These are phyloP conservation scores for Galerucella calmariensis DNA, from an alignment of 2,888 invertebrate species.

Conservation along the genomic window DNA sequence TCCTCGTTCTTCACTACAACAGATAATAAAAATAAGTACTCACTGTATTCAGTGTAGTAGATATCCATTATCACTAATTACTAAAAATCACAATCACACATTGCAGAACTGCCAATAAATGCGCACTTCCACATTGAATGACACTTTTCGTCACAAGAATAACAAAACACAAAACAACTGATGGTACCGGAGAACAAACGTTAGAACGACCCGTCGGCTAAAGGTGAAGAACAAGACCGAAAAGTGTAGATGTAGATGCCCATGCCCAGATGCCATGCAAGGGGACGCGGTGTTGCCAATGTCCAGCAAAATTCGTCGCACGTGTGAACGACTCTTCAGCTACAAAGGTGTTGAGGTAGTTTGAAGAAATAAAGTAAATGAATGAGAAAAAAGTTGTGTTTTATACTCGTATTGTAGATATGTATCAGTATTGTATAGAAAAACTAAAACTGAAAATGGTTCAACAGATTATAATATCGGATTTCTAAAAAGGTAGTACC, in stretches of 20 bases:
- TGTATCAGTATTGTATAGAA: too few species aligned
- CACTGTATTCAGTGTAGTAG: conserved; percentile 41
- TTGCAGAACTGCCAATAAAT: conserved; percentile 18
- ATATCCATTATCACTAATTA: conserved; percentile 43
- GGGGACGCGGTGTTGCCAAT: conserved; percentile 21
- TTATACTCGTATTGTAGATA: too few species aligned
- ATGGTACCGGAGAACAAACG: conserved; percentile 15
- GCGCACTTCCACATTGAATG: conserved; percentile 24
- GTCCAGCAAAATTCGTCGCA: conserved; percentile 1
- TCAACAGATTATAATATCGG: too few species aligned
- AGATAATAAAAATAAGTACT: conserved; percentile 35
- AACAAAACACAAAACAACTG: conserved; percentile 33
- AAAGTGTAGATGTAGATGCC: conserved; percentile 26
- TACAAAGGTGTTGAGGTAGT: neutral
- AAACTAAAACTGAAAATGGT: too few species aligned
- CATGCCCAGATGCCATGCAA: conserved; percentile 34
- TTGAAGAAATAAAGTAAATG: neutral
- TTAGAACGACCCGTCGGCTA: conserved; percentile 23
- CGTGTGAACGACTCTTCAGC: neutral
- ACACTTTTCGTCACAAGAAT: conserved; percentile 30
- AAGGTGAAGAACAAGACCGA: conserved; percentile 34
- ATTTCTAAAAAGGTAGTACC: too few species aligned
- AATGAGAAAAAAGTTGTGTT: too few species aligned
- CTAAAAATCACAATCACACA: conserved; percentile 30
- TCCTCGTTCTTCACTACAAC: conserved; percentile 13